A percentile compares a stretch with the other conserved stretches of the same genome.
Conservation (phyloP, 2,888 invertebrate species). For the Dromius quadrimaculatus region DNA sequence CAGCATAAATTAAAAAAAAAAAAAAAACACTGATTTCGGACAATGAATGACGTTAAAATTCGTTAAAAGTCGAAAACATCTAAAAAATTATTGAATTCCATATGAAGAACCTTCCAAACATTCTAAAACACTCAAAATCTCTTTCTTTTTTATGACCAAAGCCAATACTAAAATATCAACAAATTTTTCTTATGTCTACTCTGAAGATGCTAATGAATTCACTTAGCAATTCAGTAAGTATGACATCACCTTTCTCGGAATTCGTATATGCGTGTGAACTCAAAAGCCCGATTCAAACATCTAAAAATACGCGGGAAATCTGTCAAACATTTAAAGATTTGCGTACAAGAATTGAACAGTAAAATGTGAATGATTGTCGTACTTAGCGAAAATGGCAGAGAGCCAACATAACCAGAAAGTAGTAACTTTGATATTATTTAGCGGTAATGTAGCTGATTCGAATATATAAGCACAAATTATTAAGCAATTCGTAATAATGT, state of each 20-base stretch:
- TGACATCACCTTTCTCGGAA: slow-evolving; percentile 21
- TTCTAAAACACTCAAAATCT: slow-evolving; percentile 3
- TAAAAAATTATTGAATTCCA: too few species aligned
- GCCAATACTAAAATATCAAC: slow-evolving; percentile 1
- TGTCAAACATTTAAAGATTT: slow-evolving; percentile 16
- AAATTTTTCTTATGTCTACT: background rate
- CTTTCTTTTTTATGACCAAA: background rate
- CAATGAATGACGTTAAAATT: too few species aligned
- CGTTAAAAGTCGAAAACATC: too few species aligned
- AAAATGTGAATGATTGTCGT: slow-evolving; percentile 3
- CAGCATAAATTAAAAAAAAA: too few species aligned
- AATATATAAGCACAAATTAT: slow-evolving; percentile 18
- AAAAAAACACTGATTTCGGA: too few species aligned
- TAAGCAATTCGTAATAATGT: slow-evolving; percentile 17
- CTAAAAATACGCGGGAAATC: slow-evolving; percentile 1
- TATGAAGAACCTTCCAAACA: background rate
- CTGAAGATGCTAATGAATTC: slow-evolving; percentile 14
- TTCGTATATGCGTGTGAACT: slow-evolving; percentile 6
- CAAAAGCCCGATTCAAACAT: background rate
- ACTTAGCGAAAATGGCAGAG: background rate
- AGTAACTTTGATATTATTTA: background rate
- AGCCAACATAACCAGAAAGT: background rate
- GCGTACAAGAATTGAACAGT: background rate
- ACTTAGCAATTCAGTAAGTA: slow-evolving; percentile 1
- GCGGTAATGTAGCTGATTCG: slow-evolving; percentile 11